Evolutionary conservation across 2,113 vertebrate species (phyloP).

Genomic region (Corvus cornix): DNA sequence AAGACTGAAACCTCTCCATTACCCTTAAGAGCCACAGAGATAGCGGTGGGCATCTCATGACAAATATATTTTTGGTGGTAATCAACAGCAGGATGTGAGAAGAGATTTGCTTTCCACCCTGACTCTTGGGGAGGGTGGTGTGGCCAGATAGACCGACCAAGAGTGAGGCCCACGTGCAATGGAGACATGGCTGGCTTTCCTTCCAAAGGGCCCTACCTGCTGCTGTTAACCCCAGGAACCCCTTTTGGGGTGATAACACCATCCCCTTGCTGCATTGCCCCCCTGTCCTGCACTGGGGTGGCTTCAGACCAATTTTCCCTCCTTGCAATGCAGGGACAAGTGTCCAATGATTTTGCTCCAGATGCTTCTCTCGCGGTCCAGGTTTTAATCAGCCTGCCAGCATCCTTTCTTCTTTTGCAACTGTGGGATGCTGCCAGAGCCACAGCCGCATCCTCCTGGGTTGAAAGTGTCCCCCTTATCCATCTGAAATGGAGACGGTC

Average conservation of each 20-base stretch:
- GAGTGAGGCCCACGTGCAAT: fast-evolving
- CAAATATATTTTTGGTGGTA: conserved; percentile 36
- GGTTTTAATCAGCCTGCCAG: background rate
- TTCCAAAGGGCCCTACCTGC: fast-evolving
- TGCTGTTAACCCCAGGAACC: fast-evolving
- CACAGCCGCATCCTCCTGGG: background rate
- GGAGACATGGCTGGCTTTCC: background rate
- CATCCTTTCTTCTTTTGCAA: background rate
- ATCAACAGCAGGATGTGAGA: background rate
- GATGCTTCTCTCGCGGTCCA: fast-evolving
- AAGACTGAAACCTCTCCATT: conserved; percentile 68
- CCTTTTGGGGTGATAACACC: fast-evolving
- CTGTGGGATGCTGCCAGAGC: background rate
- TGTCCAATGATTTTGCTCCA: fast-evolving
- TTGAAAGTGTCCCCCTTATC: background rate
- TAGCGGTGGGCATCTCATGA: conserved; percentile 28
- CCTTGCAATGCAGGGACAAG: too few relatives aligned
- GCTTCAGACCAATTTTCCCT: background rate
- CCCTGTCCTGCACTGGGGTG: too few relatives aligned
- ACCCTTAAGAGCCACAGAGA: conserved; percentile 61
- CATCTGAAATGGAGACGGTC: background rate
- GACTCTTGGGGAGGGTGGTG: background rate
- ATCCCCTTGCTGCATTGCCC: fast-evolving
- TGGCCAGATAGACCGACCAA: fast-evolving
- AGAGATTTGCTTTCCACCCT: background rate